Evolutionary conservation across 2,888 invertebrate genomes (phyloP).

Genomic region (Oligia fasciuncula): DNA sequence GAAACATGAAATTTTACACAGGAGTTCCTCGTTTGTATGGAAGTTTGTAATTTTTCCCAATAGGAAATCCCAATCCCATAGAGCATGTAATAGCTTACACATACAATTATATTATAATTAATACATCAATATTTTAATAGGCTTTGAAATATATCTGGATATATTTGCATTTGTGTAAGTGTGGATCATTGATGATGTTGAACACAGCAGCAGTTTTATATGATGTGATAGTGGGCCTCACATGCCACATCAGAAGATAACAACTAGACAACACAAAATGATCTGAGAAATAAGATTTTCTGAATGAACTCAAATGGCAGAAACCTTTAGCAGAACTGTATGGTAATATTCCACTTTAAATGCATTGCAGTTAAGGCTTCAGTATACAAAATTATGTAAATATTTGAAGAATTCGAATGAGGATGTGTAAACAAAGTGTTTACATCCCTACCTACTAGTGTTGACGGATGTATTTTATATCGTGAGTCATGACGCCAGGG

Average conservation of each 20-base stretch:
- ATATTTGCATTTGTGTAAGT: neutral
- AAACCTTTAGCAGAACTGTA: neutral
- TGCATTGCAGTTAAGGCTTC: constrained; percentile 1
- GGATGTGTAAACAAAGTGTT: constrained; percentile 59
- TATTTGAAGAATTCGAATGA: constrained; percentile 42
- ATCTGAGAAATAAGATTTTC: constrained; percentile 12
- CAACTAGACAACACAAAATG: neutral
- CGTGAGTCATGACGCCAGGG: constrained; percentile 7
- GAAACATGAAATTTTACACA: neutral
- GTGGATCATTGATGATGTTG: neutral
- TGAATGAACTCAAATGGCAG: constrained; percentile 36
- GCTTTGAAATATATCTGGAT: neutral
- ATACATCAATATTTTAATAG: neutral
- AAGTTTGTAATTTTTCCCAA: neutral
- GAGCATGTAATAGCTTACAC: neutral
- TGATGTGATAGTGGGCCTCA: neutral
- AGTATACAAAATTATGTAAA: constrained; percentile 45
- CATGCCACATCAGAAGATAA: neutral
- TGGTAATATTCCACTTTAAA: constrained; percentile 5
- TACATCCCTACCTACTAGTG: constrained; percentile 1
- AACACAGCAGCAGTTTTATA: neutral
- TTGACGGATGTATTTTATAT: neutral
- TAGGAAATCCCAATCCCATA: too few relatives aligned
- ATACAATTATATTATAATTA: neutral
- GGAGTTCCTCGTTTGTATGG: too few relatives aligned